These are phyloP conservation scores for Polydrusus tereticollis DNA, from an alignment of 2,888 invertebrate genomes.

Conservation along the genomic window DNA sequence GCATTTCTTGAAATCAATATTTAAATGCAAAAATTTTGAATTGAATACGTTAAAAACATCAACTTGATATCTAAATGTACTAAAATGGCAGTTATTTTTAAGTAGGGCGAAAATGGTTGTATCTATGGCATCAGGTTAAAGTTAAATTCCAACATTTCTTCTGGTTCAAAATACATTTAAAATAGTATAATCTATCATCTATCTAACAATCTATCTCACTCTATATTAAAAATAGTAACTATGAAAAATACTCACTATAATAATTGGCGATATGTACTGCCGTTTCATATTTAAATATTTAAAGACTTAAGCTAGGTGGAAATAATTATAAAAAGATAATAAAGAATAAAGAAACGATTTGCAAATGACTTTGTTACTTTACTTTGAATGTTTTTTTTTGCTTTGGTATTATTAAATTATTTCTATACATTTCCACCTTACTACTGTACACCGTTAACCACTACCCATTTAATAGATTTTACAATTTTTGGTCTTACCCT, in stretches of 20 bases:
- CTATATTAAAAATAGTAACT: constrained; percentile 45
- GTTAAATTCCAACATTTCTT: constrained; percentile 30
- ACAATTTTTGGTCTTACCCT: neutral
- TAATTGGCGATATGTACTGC: constrained; percentile 12
- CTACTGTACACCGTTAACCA: neutral
- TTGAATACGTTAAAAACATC: constrained; percentile 11
- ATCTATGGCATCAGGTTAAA: constrained; percentile 38
- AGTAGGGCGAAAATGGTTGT: constrained; percentile 11
- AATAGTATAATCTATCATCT: constrained; percentile 5
- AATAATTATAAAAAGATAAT: neutral
- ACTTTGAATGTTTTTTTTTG: neutral
- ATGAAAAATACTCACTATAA: constrained; percentile 42
- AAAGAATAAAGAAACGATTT: too few relatives aligned
- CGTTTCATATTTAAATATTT: neutral
- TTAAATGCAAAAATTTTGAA: constrained; percentile 26
- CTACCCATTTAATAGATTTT: neutral
- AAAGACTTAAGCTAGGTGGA: neutral
- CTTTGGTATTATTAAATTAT: neutral
- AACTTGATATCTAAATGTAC: constrained; percentile 12
- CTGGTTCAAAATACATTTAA: neutral
- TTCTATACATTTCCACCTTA: neutral
- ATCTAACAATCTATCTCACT: constrained; percentile 46
- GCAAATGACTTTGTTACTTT: neutral
- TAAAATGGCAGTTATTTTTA: constrained; percentile 31
- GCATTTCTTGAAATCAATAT: constrained; percentile 17